Percentiles rank a stretch among this genome's conserved stretches.
These are phyloP conservation scores for Camponotus pennsylvanicus DNA, from an alignment of 1,140 invertebrate genomes.

Conservation along the genomic window DNA sequence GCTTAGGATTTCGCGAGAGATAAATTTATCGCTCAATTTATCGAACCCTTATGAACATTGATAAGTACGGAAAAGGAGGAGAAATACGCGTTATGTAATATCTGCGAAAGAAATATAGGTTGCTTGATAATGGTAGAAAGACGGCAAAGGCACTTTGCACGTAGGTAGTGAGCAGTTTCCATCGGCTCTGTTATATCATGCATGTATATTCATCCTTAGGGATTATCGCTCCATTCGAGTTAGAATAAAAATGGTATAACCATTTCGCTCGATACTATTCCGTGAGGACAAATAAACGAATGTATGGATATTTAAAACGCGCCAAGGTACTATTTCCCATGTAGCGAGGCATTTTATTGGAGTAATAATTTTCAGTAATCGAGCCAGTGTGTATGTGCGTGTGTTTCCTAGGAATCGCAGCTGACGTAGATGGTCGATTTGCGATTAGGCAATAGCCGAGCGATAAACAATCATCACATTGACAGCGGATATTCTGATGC, in stretches of 20 bases:
- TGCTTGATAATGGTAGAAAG: conserved; percentile 27
- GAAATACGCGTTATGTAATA: neutral
- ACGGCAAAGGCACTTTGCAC: conserved; percentile 35
- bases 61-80: neutral
- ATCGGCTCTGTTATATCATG: conserved; percentile 52
- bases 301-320: conserved; percentile 58
- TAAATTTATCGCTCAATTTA: neutral
- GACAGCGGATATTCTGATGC: neutral
- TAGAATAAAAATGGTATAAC: conserved; percentile 57
- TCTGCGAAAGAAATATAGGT: conserved; percentile 20
- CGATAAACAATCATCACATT: conserved; percentile 27
- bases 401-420: neutral
- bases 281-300: conserved; percentile 60
- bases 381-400: neutral
- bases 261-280: conserved; percentile 49
- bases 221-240: conserved; percentile 54
- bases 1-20: neutral
- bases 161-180: conserved; percentile 42
- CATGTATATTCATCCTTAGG: conserved; percentile 60
- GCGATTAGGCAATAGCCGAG: conserved; percentile 12
- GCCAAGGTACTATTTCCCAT: conserved; percentile 3
- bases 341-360: conserved; percentile 29
- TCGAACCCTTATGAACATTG: neutral
- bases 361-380: conserved; percentile 46
- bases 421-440: neutral